These are phyloP conservation scores for Danionella dracula DNA, from an alignment of 2,797 vertebrate genomes.

Conservation along the genomic window DNA sequence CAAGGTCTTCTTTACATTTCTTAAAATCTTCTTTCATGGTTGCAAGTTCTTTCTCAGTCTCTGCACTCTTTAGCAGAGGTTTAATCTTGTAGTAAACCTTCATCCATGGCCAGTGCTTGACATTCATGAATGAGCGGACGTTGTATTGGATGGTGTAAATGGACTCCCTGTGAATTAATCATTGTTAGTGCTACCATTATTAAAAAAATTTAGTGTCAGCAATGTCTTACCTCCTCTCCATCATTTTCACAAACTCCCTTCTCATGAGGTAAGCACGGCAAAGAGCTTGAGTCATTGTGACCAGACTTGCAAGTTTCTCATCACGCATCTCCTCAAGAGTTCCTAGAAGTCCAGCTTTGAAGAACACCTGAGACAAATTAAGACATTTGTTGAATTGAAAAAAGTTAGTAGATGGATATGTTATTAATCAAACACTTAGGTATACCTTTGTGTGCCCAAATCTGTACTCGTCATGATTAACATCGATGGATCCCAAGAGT, in stretches of 20 bases:
- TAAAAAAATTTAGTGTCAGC: too few species aligned
- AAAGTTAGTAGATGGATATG: neutral
- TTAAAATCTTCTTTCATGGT: constrained; percentile 77
- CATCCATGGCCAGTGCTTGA: constrained; percentile 91
- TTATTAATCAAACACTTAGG: neutral
- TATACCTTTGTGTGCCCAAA: constrained; percentile 68
- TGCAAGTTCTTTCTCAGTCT: constrained; percentile 83
- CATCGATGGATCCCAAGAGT: constrained; percentile 79
- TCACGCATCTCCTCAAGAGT: constrained; percentile 81
- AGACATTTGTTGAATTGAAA: neutral
- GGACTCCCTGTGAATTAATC: constrained; percentile 62
- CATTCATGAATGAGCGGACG: constrained; percentile 81
- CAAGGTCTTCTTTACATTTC: constrained; percentile 68
- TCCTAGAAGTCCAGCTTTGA: constrained; percentile 81
- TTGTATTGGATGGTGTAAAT: constrained; percentile 84
- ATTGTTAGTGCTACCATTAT: neutral
- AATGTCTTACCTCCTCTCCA: constrained; percentile 61
- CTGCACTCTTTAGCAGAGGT: constrained; percentile 80
- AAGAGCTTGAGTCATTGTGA: constrained; percentile 73
- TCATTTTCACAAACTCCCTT: constrained; percentile 76
- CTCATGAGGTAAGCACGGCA: constrained; percentile 75
- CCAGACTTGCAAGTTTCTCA: constrained; percentile 72
- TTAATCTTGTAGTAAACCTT: constrained; percentile 93
- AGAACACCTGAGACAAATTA: constrained; percentile 70
- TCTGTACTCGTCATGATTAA: constrained; percentile 79